Base-by-base conservation (phyloP, 2,888 invertebrate genomes). In the Oxyscelio sp. region DNA sequence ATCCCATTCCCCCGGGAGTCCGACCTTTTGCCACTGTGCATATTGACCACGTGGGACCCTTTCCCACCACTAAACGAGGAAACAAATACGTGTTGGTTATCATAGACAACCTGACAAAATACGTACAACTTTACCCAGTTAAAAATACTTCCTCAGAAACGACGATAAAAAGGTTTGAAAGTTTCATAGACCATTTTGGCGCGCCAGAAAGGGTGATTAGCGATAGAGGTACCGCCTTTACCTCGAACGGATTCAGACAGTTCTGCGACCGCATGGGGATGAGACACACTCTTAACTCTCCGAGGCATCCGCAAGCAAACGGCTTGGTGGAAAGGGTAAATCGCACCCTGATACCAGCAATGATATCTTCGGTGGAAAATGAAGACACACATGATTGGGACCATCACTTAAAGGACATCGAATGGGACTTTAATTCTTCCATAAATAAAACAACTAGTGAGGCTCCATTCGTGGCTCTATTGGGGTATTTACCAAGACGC, bases 81-180 rank as follows among this genome's bases (percentile, higher is more conserved):
- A n/a, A n/a, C n/a, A n/a, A n/a, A n/a, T n/a, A n/a, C n/a, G n/a
- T n/a, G n/a, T n/a, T n/a, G n/a, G n/a, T n/a, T n/a, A n/a, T n/a
- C n/a, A n/a, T n/a, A n/a, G n/a, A n/a, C n/a, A n/a, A n/a, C n/a
- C n/a, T n/a, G n/a, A n/a, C n/a, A n/a, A n/a, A n/a, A n/a, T n/a
- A n/a, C n/a, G n/a, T n/a, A n/a, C n/a, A 73, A 4, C 48, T 90
- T 2, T 86, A 90, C 27, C 88, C 87, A 34, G 87, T 89, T 15
- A 74, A 40, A 38, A 74, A 59, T n/a, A 65, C 54, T 6, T 43
- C 22, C 8, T 13, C 52, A 6, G n/a, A 34, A 4, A 21, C 40
- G 6, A 22, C 50, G 15, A n/a, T 43, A 2, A 74, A 52, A 9
- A 74, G 61, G 24, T 34, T 52, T 6, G 38, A 31, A 21, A 24